Base-by-base conservation (phyloP, 2,888 invertebrate genomes). In the Pyrocoelia pectoralis region DNA sequence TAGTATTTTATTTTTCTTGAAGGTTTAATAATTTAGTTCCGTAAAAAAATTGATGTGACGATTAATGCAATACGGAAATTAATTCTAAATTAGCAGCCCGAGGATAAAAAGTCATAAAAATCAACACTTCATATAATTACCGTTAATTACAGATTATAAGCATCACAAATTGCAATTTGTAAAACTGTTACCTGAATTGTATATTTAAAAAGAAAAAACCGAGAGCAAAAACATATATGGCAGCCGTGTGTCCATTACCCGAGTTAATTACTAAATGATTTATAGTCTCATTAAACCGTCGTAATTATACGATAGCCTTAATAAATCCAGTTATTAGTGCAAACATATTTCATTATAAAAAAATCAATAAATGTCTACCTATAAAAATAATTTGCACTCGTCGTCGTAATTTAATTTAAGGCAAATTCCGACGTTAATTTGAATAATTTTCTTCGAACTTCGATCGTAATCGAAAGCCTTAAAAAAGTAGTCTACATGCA, bases 401-500 rank as follows among this genome's bases (percentile, higher is more conserved):
- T 53, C 13, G 13, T 15, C 9, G 43, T 9, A 53, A 53, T 9
- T 15, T 12, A 29, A 17, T 28, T 10, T 53, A 18, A 10, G n/a
- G 5, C 33, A n/a, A 38, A 38, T 13, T 13, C 13, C 52, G 13
- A 14, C n/a, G 15, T 33, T 24, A 59, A 59, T 46, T 59, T 59
- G 48, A 53, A 48, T 53, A 59, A 59, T 59, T 53, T 48, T n/a
- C n/a, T 9, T 6, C 48, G 28, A 55, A 48, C 19, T 33, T 49
- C 40, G 60, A 51, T 6, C 15, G 29, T 46, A 61, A 60, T 60
- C 49, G 52, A 38, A 17, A n/a, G n/a, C 24, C 24, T 24, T 46
- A 49, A 56, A 62, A 56, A 24, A 19, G 62, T 38, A 46, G 43
- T 62, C 56, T 62, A 56, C 46, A 62, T 62, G 62, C 53, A 62